A percentile compares a stretch with the other conserved stretches of the same genome.
These are phyloP conservation scores for Acrocephalus kingi DNA, from an alignment of 2,113 vertebrate genomes.

Conservation along the genomic window DNA sequence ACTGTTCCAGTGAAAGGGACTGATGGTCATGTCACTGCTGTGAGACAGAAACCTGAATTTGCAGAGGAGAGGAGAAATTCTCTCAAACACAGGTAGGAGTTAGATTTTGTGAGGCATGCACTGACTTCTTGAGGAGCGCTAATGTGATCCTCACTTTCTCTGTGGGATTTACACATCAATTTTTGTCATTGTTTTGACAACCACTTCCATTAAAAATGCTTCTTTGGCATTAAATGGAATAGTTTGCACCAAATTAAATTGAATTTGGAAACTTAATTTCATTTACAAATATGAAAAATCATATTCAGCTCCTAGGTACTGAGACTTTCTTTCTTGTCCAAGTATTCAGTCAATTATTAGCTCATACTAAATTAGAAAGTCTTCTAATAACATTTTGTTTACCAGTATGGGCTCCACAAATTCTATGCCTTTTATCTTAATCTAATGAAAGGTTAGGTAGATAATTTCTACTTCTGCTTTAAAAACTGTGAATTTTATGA, in stretches of 20 bases:
- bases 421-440: background rate
- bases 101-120: background rate
- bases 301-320: background rate
- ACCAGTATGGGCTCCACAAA: background rate
- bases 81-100: background rate
- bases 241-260: background rate
- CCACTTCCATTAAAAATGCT: background rate
- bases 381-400: background rate
- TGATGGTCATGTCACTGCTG: background rate
- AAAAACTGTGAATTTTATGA: background rate
- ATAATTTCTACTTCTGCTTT: background rate
- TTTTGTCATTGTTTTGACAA: background rate
- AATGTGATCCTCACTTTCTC: background rate
- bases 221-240: background rate
- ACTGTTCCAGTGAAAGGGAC: conserved; percentile 20
- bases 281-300: background rate
- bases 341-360: background rate
- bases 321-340: background rate
- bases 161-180: background rate
- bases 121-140: background rate
- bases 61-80: background rate
- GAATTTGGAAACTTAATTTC: background rate
- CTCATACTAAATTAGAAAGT: background rate
- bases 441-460: background rate
- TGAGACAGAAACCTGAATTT: background rate